Evolutionary conservation across 2,888 invertebrate species (phyloP), one percentile per base, ranked within the genome.

Genomic region (Cenopis cana): DNA sequence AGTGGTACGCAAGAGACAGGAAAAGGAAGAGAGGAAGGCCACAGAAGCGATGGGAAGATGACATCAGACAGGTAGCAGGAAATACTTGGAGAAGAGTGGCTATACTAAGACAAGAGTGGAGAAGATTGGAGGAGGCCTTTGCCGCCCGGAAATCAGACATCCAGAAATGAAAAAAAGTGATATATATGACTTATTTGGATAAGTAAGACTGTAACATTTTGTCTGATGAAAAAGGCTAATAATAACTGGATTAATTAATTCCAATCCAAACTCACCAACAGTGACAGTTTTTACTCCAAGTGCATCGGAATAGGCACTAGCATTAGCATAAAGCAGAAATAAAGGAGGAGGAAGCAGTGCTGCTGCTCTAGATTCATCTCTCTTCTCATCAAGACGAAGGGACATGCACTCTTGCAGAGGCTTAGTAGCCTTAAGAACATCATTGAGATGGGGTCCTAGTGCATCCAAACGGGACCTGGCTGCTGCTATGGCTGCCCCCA

Each of bases 341-440:
- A 99, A 91, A 0, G 98, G 96, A 49, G 96, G 94, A 0, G 98
- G 97, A 52, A 99, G 91, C 72, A 97, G 94, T 57, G 95, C 94
- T 2, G 97, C 97, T 73, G 96, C 94, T 80, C 95, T 95, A 77
- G 97, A 95, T 81, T 98, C 96, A 80, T 96, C 96, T 82, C 96
- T 95, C 75, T 96, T 95, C 80, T 96, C 96, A 84, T 97, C 97
- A 69, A 97, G 94, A 4, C 96, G 95, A 78, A 98, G 94, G 38
- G 97, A 97, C 61, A 99, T 93, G 79, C 98, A 97, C 80, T 98
- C 97, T 89, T 98, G 98, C 18, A 99, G 91, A 0, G 98, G 98
- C 84, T 97, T 96, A 0, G 98, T 97, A 0, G 98, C 95, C 93
- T 96, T 88, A 3, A 94, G 86, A 1, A 93, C 91, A 80, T 91